Conservation (phyloP, 2,113 vertebrate genomes). For the Ondatra zibethicus region DNA sequence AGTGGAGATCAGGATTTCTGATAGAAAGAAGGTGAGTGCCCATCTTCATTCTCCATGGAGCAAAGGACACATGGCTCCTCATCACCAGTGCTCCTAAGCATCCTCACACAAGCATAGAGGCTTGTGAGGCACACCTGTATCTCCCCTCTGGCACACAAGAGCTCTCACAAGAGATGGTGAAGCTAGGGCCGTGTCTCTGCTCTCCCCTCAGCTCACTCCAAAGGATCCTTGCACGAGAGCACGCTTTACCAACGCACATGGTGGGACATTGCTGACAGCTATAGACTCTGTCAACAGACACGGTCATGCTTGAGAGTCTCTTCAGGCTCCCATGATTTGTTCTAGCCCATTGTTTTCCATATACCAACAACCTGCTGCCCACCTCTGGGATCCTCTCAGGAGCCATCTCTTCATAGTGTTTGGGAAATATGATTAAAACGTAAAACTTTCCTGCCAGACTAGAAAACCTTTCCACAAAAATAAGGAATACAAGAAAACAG, state of each 20-base stretch:
- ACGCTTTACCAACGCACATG: fast-evolving
- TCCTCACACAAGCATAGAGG: neutral
- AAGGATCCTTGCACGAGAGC: neutral
- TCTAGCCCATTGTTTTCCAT: neutral
- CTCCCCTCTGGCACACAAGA: neutral
- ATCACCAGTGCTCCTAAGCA: neutral
- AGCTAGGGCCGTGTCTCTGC: fast-evolving
- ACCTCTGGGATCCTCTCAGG: neutral
- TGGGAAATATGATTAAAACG: neutral
- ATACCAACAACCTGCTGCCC: no score
- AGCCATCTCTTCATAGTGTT: neutral
- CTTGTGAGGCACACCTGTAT: neutral
- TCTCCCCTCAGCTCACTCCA: neutral
- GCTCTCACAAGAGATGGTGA: neutral
- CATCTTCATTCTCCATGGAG: neutral
- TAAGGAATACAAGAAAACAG: neutral
- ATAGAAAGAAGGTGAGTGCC: neutral
- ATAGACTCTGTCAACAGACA: neutral
- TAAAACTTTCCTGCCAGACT: neutral
- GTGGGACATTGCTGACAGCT: fast-evolving
- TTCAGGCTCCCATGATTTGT: neutral
- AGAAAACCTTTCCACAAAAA: neutral
- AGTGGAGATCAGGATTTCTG: neutral
- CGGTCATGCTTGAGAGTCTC: neutral
- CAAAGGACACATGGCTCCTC: fast-evolving